Percentiles rank a stretch among this genome's conserved stretches.
Evolutionary conservation across 1,140 invertebrate species (phyloP).

Genomic region (Araneus ventricosus): DNA sequence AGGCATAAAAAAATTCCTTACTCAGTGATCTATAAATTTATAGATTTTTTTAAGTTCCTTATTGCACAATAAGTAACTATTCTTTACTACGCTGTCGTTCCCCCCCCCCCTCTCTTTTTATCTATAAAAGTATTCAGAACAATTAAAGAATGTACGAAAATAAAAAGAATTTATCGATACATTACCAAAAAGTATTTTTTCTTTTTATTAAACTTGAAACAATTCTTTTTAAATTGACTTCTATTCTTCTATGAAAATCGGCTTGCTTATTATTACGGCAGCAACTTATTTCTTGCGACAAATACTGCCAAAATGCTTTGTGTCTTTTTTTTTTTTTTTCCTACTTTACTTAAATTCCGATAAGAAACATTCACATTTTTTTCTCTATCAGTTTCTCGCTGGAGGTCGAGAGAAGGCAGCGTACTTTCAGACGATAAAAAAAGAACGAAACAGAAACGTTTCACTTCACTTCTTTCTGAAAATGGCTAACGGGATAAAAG

Average conservation of each 20-base stretch:
- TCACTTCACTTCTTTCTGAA: conserved; percentile 1
- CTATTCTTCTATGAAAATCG: not conserved
- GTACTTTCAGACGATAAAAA: not conserved
- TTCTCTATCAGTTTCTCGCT: not conserved
- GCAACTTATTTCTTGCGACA: not conserved
- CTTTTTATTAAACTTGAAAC: not conserved
- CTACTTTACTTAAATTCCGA: not conserved
- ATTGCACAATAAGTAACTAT: not conserved
- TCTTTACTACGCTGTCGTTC: not conserved
- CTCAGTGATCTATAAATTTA: not conserved
- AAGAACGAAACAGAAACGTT: conserved; percentile 3
- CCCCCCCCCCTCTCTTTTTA: not conserved
- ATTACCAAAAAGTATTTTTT: not conserved
- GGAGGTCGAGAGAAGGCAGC: not conserved
- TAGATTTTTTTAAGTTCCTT: not conserved
- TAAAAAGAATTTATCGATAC: not conserved
- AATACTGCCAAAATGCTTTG: conserved; percentile 11
- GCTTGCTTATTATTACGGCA: not conserved
- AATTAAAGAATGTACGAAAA: not conserved
- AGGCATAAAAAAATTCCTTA: no score
- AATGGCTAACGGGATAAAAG: conserved; percentile 27
- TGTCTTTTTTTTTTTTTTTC: not conserved
- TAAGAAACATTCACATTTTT: conserved; percentile 9
- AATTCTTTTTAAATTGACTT: not conserved
- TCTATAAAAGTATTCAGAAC: not conserved